Conservation (phyloP, 2,113 vertebrate species). For the Ophiodon elongatus region DNA sequence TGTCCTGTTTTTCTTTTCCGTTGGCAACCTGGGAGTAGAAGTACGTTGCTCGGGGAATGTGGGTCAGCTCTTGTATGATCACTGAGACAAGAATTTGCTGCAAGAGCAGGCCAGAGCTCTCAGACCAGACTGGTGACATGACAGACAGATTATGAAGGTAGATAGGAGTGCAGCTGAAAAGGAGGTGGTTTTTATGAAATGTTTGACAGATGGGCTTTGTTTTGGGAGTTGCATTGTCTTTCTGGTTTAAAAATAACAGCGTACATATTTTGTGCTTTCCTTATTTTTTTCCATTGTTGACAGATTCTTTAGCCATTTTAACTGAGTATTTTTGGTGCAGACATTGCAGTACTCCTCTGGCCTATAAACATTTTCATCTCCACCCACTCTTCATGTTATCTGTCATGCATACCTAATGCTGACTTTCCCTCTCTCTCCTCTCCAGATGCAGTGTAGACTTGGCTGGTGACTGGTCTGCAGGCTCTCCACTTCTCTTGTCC, state of each 20-base stretch:
- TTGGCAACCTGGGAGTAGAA: constrained; percentile 55
- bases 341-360: constrained; percentile 15
- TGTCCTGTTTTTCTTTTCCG: constrained; percentile 58
- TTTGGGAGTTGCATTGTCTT: not conserved
- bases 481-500: constrained; percentile 82
- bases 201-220: constrained; percentile 15
- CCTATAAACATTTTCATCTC: constrained; percentile 29
- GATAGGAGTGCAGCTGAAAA: constrained; percentile 23
- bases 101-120: constrained; percentile 42
- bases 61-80: constrained; percentile 74
- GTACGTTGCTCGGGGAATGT: constrained; percentile 72
- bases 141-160: constrained; percentile 7
- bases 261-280: not conserved
- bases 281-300: constrained; percentile 6
- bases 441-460: constrained; percentile 93
- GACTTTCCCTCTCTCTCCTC: constrained; percentile 41
- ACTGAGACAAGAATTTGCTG: constrained; percentile 55
- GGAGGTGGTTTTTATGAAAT: constrained; percentile 11
- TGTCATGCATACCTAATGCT: constrained; percentile 63
- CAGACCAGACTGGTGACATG: constrained; percentile 45
- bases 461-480: constrained; percentile 88
- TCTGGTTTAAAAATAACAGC: not conserved
- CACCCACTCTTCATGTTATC: constrained; percentile 40
- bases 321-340: constrained; percentile 21
- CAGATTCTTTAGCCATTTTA: constrained; percentile 14